phyloP scores from a whole-genome alignment of 1,140 invertebrate species.

The Aphidius ervi region DNA sequence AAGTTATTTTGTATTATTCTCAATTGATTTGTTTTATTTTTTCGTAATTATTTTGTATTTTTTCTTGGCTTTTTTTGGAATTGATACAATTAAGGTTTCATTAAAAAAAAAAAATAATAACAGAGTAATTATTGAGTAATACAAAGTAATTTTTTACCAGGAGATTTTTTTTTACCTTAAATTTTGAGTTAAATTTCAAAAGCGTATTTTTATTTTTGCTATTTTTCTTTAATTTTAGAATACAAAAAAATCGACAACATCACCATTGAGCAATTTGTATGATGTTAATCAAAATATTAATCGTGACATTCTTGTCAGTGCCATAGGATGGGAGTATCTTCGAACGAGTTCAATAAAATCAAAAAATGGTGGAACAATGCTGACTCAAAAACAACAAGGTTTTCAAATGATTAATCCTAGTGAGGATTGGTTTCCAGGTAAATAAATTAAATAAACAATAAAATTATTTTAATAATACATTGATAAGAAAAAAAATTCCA shows the following conservation, averaged over 20 bases:
- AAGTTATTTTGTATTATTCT: conserved; percentile 2
- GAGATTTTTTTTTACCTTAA: background rate
- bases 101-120: too few relatives aligned
- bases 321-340: conserved; percentile 79
- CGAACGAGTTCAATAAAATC: conserved; percentile 62
- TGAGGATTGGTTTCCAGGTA: conserved; percentile 82
- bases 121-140: background rate
- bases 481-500: too few relatives aligned
- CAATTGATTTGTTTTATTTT: too few relatives aligned
- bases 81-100: background rate
- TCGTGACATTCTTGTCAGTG: conserved; percentile 65
- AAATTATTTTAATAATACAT: conserved; percentile 2
- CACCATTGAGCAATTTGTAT: conserved; percentile 74
- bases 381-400: conserved; percentile 67
- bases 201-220: conserved; percentile 12
- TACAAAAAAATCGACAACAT: conserved; percentile 76
- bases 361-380: conserved; percentile 64
- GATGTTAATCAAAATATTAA: conserved; percentile 68
- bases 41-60: background rate
- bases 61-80: background rate
- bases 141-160: background rate
- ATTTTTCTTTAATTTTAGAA: conserved; percentile 53
- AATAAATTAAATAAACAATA: conserved; percentile 16
- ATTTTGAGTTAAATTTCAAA: background rate
- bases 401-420: conserved; percentile 83